phyloP scores from a whole-genome alignment of 2,113 vertebrate genomes.

The Acanthochromis polyacanthus region DNA sequence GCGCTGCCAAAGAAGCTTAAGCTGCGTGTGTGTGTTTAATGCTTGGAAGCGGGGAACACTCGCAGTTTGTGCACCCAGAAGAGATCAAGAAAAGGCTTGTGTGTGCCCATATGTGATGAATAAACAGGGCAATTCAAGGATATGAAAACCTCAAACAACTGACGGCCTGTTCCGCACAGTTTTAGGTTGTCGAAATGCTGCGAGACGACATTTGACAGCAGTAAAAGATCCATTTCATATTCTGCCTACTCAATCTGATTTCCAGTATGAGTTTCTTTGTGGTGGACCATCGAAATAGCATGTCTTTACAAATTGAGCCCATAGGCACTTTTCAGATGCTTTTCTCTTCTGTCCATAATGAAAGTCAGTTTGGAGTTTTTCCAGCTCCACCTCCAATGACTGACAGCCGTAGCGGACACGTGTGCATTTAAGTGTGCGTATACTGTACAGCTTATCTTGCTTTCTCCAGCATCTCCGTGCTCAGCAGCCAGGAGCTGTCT shows the following conservation, averaged over 20 bases:
- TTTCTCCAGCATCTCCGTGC: slow-evolving; percentile 37
- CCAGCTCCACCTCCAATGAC: slow-evolving; percentile 19
- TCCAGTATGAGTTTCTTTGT: neutral
- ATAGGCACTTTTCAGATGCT: slow-evolving; percentile 9
- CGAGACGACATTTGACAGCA: neutral
- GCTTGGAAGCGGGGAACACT: slow-evolving; percentile 18
- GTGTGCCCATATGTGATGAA: slow-evolving; percentile 23
- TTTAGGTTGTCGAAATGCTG: neutral
- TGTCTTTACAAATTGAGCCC: slow-evolving; percentile 8
- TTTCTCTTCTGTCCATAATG: slow-evolving; percentile 22
- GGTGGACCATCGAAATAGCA: slow-evolving; percentile 14
- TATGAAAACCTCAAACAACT: slow-evolving; percentile 28
- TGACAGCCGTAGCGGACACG: slow-evolving; percentile 11
- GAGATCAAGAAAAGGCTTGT: slow-evolving; percentile 26
- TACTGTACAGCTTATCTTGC: slow-evolving; percentile 45
- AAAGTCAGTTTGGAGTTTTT: slow-evolving; percentile 46
- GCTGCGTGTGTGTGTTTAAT: slow-evolving; percentile 22
- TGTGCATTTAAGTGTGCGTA: slow-evolving; percentile 12
- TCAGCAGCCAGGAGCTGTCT: slow-evolving; percentile 34
- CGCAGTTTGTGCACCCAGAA: neutral
- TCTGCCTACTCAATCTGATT: neutral
- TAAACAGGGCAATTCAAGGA: slow-evolving; percentile 17
- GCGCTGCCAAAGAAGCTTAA: slow-evolving; percentile 61
- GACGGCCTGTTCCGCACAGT: neutral
- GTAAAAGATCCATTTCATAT: slow-evolving; percentile 14